Evolutionary conservation across 2,888 invertebrate genomes (phyloP).

Genomic region (Eupelmus urozonus): DNA sequence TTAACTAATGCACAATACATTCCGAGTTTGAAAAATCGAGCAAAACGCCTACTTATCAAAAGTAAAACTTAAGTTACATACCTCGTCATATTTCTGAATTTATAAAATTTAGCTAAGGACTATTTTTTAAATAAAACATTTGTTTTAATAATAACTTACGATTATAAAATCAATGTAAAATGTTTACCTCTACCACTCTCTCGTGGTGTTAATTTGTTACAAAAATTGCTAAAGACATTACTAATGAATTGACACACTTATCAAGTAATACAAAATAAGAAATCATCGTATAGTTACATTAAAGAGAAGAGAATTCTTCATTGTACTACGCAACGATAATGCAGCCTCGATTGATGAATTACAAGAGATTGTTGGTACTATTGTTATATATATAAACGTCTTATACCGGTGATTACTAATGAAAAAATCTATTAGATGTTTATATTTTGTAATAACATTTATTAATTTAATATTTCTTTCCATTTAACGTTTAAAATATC

Average conservation of each 20-base stretch:
- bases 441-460: constrained; percentile 60
- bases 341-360: constrained; percentile 47
- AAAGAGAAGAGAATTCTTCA: constrained; percentile 26
- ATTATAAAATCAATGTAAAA: no score
- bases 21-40: no score
- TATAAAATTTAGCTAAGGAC: no score
- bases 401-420: constrained; percentile 59
- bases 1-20: no score
- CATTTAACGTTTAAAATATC: constrained; percentile 66
- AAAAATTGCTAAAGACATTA: background rate
- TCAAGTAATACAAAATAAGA: constrained; percentile 20
- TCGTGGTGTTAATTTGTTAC: no score
- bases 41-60: no score
- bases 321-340: constrained; percentile 45
- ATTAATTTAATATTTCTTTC: constrained; percentile 56
- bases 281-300: constrained; percentile 31
- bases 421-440: constrained; percentile 56
- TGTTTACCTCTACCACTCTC: no score
- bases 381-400: constrained; percentile 61
- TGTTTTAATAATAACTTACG: no score
- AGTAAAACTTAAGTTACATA: no score
- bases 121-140: no score
- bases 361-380: constrained; percentile 57
- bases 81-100: no score
- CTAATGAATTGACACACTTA: background rate